These are phyloP conservation scores for Danio jaintianensis DNA, from an alignment of 2,797 vertebrate genomes.

Conservation along the genomic window DNA sequence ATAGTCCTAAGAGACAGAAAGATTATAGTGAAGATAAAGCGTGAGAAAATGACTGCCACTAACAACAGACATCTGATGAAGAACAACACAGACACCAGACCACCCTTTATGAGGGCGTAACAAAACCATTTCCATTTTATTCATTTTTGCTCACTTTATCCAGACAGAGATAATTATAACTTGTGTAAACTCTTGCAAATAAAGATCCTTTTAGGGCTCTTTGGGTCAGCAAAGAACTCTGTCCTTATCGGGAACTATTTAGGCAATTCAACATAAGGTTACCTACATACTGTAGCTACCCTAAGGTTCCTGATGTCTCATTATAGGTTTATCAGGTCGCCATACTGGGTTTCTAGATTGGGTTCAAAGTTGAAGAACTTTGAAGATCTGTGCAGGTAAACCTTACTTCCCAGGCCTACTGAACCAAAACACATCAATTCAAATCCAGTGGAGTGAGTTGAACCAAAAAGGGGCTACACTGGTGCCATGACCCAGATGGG, in stretches of 20 bases:
- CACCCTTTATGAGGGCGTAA: constrained; percentile 16
- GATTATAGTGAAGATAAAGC: constrained; percentile 79
- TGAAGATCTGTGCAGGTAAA: no score
- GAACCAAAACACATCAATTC: no score
- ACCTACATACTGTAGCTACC: no score
- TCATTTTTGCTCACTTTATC: neutral
- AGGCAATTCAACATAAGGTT: neutral
- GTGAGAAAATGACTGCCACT: constrained; percentile 80
- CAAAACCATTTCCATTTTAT: constrained; percentile 3
- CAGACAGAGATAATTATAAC: neutral
- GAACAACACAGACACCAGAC: constrained; percentile 35
- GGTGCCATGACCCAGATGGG: no score
- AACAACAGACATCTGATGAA: constrained; percentile 63
- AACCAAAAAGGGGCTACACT: no score
- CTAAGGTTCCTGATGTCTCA: neutral
- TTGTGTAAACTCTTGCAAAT: constrained; percentile 1
- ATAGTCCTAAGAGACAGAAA: constrained; percentile 54
- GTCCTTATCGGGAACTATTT: neutral
- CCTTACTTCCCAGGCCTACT: no score
- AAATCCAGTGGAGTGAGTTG: no score
- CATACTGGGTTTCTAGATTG: neutral
- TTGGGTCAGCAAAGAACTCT: neutral
- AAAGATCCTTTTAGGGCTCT: neutral
- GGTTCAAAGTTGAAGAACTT: neutral
- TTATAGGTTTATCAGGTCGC: neutral